Base-by-base conservation (phyloP, 2,888 invertebrate genomes). In the Stenoptilia bipunctidactyla region DNA sequence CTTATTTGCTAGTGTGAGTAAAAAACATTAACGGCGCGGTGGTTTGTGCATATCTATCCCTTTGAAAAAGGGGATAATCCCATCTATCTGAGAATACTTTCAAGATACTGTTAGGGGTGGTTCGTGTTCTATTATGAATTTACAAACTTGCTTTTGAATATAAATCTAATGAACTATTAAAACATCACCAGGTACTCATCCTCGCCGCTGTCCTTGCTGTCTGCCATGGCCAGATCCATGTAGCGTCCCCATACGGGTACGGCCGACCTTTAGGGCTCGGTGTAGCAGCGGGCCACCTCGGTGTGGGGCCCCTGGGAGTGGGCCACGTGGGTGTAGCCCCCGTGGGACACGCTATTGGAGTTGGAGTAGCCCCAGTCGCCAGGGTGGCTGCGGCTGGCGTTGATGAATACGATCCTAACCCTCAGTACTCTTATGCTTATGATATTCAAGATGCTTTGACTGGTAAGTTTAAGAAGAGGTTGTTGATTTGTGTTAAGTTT, bases 361-460 rank as follows among this genome's bases (percentile, higher is more conserved):
- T 13, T 2, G 34, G 13, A 4, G 55, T 66, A 2, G 59, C 55
- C 1, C 74, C 61, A 14, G 70, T 66, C 1, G 71, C 73, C 4
- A 68, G 63, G 43, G 66, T 85, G 0, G 72, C 67, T 1, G 72
- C 67, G 1, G 68, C 77, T 1, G 74, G 82, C 0, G 85, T 86
- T 6, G 85, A 85, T 13, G 86, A 86, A 34, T 87, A 85, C 58
- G 88, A 88, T 52, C 87, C 87, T 1, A 85, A 87, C 56, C 89
- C 89, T 5, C 88, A 89, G 62, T 90, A 90, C 58, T 87, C 88
- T 15, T 90, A 87, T 65, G 88, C 89, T 30, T 90, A 90, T 58
- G 89, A 89, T 51, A 88, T 90, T 45, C 88, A 89, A 57, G 90
- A 90, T 61, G 84, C 86, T 38, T 55, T 89, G 15, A 89, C 89